These are phyloP conservation scores for Oasisia sp. DNA, from an alignment of 2,888 invertebrate species.

Conservation along the genomic window DNA sequence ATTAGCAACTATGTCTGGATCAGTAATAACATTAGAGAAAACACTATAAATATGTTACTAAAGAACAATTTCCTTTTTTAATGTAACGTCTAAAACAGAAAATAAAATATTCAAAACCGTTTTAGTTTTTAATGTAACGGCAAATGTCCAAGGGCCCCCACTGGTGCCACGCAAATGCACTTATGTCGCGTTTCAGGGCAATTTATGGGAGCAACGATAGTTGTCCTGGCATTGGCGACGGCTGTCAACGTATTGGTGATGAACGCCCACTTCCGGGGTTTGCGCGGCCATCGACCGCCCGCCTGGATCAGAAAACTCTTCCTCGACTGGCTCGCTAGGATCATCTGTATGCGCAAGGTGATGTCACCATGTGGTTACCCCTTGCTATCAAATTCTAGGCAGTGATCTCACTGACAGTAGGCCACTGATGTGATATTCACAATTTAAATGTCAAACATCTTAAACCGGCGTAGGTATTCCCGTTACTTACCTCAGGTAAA, in stretches of 20 bases:
- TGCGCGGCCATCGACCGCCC: slow-evolving; percentile 42
- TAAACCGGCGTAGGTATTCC: too few relatives aligned
- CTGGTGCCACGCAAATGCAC: slow-evolving; percentile 29
- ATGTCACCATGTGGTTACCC: neutral
- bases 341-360: slow-evolving; percentile 36
- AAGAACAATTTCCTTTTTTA: too few relatives aligned
- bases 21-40: too few relatives aligned
- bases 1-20: too few relatives aligned
- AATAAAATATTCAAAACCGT: slow-evolving; percentile 44
- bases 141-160: slow-evolving; percentile 44
- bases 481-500: too few relatives aligned
- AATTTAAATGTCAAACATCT: too few relatives aligned
- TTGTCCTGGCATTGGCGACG: slow-evolving; percentile 45
- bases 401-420: neutral
- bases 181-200: slow-evolving; percentile 38
- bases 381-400: neutral
- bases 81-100: neutral
- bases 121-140: slow-evolving; percentile 44
- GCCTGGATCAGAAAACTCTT: slow-evolving; percentile 42
- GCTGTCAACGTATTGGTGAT: slow-evolving; percentile 45
- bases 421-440: neutral
- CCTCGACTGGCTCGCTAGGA: slow-evolving; percentile 39
- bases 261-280: slow-evolving; percentile 48
- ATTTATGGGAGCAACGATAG: slow-evolving; percentile 45
- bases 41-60: too few relatives aligned